Conservation (phyloP, 2,113 vertebrate species). For the Gadus chalcogrammus region DNA sequence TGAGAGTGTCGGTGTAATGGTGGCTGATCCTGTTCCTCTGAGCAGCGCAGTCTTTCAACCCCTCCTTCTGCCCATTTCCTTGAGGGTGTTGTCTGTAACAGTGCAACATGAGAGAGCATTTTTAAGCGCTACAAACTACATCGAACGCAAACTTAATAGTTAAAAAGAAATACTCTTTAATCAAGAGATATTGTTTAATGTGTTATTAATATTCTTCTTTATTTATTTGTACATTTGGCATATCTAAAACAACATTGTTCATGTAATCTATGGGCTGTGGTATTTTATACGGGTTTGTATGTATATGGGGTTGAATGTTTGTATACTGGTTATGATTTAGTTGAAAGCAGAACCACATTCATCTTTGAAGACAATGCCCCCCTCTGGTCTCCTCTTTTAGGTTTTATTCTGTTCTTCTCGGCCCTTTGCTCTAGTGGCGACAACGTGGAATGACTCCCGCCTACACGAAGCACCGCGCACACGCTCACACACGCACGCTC, state of each 20-base stretch:
- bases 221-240: too few relatives aligned
- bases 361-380: conserved; percentile 61
- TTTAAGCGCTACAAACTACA: background rate
- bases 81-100: background rate
- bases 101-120: background rate
- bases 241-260: too few relatives aligned
- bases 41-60: background rate
- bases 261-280: too few relatives aligned
- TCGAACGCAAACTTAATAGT: too few relatives aligned
- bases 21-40: conserved; percentile 11
- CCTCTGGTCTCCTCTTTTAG: conserved; percentile 55
- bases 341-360: background rate
- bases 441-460: conserved; percentile 73
- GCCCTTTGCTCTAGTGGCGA: conserved; percentile 68
- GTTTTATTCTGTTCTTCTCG: conserved; percentile 53
- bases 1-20: conserved; percentile 1
- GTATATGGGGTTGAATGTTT: too few relatives aligned
- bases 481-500: conserved; percentile 45
- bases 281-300: too few relatives aligned
- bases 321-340: too few relatives aligned
- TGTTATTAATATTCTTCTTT: too few relatives aligned
- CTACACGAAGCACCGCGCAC: conserved; percentile 43
- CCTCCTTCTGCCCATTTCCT: conserved; percentile 5
- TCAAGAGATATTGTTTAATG: too few relatives aligned
- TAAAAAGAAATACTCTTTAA: too few relatives aligned